Evolutionary conservation across 2,113 vertebrate genomes (phyloP), one percentile per base, ranked within the genome.

Genomic region (Dermatemys mawii): DNA sequence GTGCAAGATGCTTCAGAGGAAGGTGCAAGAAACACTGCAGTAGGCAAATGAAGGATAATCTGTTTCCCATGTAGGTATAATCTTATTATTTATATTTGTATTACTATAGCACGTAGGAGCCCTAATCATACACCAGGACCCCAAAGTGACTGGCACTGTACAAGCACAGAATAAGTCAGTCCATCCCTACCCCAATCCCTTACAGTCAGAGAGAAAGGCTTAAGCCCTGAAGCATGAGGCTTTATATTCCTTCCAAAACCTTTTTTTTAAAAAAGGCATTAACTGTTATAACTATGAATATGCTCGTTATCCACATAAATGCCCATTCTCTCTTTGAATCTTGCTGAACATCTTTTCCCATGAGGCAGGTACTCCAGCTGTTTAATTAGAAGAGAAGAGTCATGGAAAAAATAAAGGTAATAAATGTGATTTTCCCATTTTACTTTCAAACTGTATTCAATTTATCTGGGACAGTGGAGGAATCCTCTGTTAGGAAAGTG

Each of bases 251-350:
- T 96, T 92, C 60, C 79, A 90, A 83, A 94, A 75, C 48, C 54
- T 32, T 87, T n/a, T 76, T 83, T 85, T 88, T 90, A 70, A 73
- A 92, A 51, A 53, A 90, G 84, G 70, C 91, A 87, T 73, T 89
- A 95, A 90, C 78, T 84, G 88, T 54, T 86, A 24, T 80, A 94
- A 95, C n/a, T 19, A 35, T 90, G 73, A 53, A 0, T 1, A 85
- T 95, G 93, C 83, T 81, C 82, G 84, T 89, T 92, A 78, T 48
- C 22, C 46, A 38, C 24, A 75, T 90, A 89, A 38, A 55, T 35
- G 16, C 12, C 88, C 35, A 92, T 84, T 73, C 19, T 70, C 60
- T 63, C 19, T 38, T 44, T 35, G 91, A 95, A 35, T 48, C 22
- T 67, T 80, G 67, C 82, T 51, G 81, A 92, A 87, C 92, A 90